A percentile compares a stretch with the other conserved stretches of the same genome.
Conservation (phyloP, 2,113 vertebrate genomes). For the Leptodactylus fuscus region DNA sequence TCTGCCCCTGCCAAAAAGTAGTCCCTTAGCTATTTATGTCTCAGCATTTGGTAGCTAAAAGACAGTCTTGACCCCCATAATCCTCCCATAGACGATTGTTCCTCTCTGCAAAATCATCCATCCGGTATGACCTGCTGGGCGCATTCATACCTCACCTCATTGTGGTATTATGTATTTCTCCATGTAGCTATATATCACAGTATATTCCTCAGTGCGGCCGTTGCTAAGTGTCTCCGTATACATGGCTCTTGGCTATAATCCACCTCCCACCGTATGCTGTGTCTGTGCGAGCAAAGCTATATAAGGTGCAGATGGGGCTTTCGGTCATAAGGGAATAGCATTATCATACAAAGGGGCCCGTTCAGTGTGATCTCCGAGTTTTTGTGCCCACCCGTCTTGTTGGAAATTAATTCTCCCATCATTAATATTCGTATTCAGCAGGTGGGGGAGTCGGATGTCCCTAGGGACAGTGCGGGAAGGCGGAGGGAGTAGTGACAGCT, state of each 20-base stretch:
- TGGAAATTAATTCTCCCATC: conserved; percentile 54
- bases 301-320: conserved; percentile 9
- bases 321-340: background rate
- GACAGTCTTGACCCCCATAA: background rate
- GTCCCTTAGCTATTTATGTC: background rate
- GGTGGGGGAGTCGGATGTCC: conserved; percentile 70
- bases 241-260: conserved; percentile 9
- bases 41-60: background rate
- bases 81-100: background rate
- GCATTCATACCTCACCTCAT: background rate
- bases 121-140: background rate
- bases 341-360: conserved; percentile 29
- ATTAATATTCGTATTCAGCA: conserved; percentile 60
- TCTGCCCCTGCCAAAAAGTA: background rate
- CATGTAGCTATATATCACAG: background rate
- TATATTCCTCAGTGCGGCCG: background rate
- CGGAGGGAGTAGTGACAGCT: conserved; percentile 81
- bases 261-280: background rate
- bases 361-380: conserved; percentile 16
- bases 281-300: background rate
- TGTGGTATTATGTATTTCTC: background rate
- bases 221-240: background rate
- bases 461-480: conserved; percentile 71
- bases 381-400: conserved; percentile 41
- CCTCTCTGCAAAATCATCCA: background rate